These are phyloP conservation scores for Drosophila watanabei DNA, from an alignment of 1,140 invertebrate species.

Conservation along the genomic window DNA sequence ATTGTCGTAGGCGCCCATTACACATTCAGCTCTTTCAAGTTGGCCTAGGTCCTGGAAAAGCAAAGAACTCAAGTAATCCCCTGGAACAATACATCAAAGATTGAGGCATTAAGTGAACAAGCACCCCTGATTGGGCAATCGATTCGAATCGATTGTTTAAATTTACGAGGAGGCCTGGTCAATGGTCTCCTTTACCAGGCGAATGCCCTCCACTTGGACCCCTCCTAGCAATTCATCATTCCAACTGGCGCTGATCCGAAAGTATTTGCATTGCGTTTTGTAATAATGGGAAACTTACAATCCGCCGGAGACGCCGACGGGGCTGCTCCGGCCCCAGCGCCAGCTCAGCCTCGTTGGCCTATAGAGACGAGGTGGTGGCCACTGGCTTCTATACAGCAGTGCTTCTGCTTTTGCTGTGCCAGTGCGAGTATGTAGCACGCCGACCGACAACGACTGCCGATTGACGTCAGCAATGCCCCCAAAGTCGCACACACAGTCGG, in stretches of 20 bases:
- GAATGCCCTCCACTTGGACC: conserved; percentile 4
- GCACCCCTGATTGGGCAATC: conserved; percentile 36
- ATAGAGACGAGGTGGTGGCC: conserved; percentile 27
- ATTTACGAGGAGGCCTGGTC: conserved; percentile 13
- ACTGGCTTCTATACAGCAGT: conserved; percentile 29
- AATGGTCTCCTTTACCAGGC: conserved; percentile 36
- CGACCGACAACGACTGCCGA: conserved; percentile 76
- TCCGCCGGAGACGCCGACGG: conserved; percentile 66
- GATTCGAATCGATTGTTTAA: conserved; percentile 40
- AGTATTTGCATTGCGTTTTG: conserved; percentile 50
- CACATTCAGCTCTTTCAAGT: conserved; percentile 21
- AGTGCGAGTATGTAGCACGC: conserved; percentile 68
- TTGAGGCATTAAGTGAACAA: conserved; percentile 23
- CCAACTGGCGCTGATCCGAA: conserved; percentile 24
- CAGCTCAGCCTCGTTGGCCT: conserved; percentile 47
- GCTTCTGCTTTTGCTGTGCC: too few species aligned
- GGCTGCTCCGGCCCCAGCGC: conserved; percentile 51
- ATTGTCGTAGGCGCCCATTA: conserved; percentile 45
- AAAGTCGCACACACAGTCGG: conserved; percentile 69
- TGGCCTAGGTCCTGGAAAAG: conserved; percentile 44
- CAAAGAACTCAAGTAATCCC: conserved; percentile 10
- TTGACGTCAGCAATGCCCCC: conserved; percentile 85
- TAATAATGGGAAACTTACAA: conserved; percentile 55
- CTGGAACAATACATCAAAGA: conserved; percentile 32
- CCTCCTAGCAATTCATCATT: conserved; percentile 47